Conservation (phyloP, 2,113 vertebrate species). For the Grallaria varia region DNA sequence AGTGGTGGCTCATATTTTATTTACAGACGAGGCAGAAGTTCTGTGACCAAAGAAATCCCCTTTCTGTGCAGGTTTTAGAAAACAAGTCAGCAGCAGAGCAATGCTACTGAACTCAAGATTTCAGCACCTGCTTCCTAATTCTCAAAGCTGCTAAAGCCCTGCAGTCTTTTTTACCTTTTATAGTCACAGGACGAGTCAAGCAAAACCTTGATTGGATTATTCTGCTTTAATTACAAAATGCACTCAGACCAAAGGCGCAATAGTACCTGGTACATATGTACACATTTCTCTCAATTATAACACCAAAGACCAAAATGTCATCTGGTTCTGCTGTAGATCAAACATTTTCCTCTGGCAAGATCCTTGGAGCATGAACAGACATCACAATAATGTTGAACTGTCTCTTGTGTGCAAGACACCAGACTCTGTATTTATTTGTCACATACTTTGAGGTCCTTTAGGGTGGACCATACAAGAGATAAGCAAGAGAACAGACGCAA, state of each 20-base stretch:
- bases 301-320: neutral
- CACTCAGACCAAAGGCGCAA: neutral
- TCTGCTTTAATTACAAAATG: conserved; percentile 47
- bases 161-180: conserved; percentile 17
- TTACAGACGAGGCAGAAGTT: conserved; percentile 20
- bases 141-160: neutral
- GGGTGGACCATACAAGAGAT: neutral
- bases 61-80: neutral
- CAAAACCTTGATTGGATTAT: conserved; percentile 35
- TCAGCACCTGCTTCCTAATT: neutral
- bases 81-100: neutral
- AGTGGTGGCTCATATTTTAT: neutral
- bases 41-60: neutral
- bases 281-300: neutral
- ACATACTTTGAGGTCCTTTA: neutral
- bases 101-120: neutral
- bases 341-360: neutral
- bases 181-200: conserved; percentile 21
- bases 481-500: neutral
- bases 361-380: neutral
- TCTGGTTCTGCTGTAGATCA: neutral
- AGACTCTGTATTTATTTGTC: neutral
- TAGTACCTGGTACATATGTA: neutral
- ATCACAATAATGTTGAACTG: neutral
- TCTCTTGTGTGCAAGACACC: neutral